Evolutionary conservation across 2,113 vertebrate species (phyloP), one percentile per base, ranked within the genome.

Genomic region (Pomatorhinus ruficollis): DNA sequence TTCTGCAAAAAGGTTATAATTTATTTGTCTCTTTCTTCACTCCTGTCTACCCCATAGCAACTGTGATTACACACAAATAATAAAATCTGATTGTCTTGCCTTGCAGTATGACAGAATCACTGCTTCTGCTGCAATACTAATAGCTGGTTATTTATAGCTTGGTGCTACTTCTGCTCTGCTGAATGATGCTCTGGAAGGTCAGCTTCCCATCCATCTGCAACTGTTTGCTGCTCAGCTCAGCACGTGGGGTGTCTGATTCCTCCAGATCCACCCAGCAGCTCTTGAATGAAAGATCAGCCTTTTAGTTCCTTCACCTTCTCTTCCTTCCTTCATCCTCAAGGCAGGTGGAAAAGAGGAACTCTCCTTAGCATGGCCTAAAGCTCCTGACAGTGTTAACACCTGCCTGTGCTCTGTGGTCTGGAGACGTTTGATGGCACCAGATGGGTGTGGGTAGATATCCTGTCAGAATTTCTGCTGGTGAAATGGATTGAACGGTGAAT

Each of bases 1-100:
- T 93, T 95, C 49, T 88, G 64, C 82, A 30, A 91, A 89, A 87
- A 89, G 87, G 94, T 93, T 96, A 93, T 87, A 90, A 96, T 96
- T 95, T 96, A 85, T 97, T 96, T 95, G 93, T 94, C 85, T 96
- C 60, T 52, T 25, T 47, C 31, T 75, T 78, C 44, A 5, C 76
- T 90, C 61, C 57, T 78, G 42, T 80, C 88, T 94, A 61, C 56
- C 72, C 53, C 56, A 68, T n/a, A 84, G 93, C 83, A 92, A 91
- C 69, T 60, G 61, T 78, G 91, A 89, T 96, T 91, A 70, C 87
- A 64, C 10, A 83, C 79, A 95, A 96, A 95, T 90, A 90, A 86
- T 69, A 65, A 83, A 93, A 88, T 52, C 47, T 63, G 83, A 83
- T 90, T 87, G 91, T 93, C 60, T 89, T 92, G 75, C 52, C 68